phyloP scores from a whole-genome alignment of 2,888 invertebrate species.

The Andrena bicolor region DNA sequence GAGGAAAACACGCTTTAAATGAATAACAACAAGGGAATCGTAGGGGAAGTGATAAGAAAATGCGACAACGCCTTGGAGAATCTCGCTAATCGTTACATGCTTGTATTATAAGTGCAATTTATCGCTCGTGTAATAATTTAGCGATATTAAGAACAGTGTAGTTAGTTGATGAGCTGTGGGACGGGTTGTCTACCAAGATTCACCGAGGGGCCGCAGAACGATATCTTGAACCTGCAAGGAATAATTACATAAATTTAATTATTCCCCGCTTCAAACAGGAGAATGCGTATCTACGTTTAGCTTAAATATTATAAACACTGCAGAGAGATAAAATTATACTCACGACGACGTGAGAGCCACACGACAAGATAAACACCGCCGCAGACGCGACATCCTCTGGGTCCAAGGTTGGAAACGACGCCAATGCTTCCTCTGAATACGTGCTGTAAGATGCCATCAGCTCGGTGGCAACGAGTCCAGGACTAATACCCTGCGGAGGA shows the following conservation, averaged over 20 bases:
- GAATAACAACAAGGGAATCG: constrained; percentile 4
- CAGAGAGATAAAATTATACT: constrained; percentile 31
- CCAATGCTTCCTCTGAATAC: constrained; percentile 77
- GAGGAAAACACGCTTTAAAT: not conserved
- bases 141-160: not conserved
- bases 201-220: constrained; percentile 77
- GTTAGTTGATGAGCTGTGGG: not conserved
- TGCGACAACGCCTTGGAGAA: not conserved
- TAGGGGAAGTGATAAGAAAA: not conserved
- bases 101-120: not conserved
- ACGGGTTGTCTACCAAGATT: constrained; percentile 72
- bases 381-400: constrained; percentile 88
- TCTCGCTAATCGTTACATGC: not conserved
- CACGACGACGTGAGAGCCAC: constrained; percentile 88
- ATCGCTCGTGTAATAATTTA: constrained; percentile 1
- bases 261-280: no score
- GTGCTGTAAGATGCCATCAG: constrained; percentile 83
- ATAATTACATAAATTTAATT: not conserved
- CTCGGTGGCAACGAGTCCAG: constrained; percentile 88
- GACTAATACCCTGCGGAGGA: constrained; percentile 87
- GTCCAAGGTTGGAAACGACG: constrained; percentile 85
- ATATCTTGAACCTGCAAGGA: constrained; percentile 76
- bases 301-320: no score
- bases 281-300: no score
- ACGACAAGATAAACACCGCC: constrained; percentile 87